Conservation (phyloP, 1,140 invertebrate genomes). For the Camponotus floridanus region DNA sequence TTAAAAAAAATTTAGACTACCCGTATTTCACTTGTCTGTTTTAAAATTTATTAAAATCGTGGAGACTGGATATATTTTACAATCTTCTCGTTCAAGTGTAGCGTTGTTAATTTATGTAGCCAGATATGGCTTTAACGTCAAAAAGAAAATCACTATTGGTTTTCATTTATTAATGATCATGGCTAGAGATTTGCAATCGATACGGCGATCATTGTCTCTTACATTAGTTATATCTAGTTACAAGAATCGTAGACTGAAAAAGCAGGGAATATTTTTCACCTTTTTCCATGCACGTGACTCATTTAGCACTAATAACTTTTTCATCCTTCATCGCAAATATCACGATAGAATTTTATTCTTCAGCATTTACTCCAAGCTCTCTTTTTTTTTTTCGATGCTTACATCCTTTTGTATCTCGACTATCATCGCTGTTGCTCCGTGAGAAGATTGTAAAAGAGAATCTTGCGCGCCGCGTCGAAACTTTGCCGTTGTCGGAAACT, state of each 20-base stretch:
- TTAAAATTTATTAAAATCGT: background rate
- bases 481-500: constrained; percentile 37
- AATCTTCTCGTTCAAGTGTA: background rate
- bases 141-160: background rate
- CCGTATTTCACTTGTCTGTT: background rate
- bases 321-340: constrained; percentile 12
- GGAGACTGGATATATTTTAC: background rate
- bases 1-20: background rate
- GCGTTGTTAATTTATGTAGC: background rate
- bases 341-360: background rate
- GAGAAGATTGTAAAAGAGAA: constrained; percentile 23
- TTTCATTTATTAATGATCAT: constrained; percentile 12
- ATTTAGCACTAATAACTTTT: constrained; percentile 16
- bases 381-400: background rate
- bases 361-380: background rate
- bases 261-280: background rate
- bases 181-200: background rate
- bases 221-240: background rate
- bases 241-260: constrained; percentile 8
- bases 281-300: background rate
- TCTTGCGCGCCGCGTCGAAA: constrained; percentile 12
- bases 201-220: too few species aligned
- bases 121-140: background rate
- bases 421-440: background rate
- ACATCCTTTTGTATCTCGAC: constrained; percentile 15